Percentiles rank a stretch among this genome's conserved stretches.
Conservation (phyloP, 2,113 vertebrate species). For the Forbesichthys agassizii region DNA sequence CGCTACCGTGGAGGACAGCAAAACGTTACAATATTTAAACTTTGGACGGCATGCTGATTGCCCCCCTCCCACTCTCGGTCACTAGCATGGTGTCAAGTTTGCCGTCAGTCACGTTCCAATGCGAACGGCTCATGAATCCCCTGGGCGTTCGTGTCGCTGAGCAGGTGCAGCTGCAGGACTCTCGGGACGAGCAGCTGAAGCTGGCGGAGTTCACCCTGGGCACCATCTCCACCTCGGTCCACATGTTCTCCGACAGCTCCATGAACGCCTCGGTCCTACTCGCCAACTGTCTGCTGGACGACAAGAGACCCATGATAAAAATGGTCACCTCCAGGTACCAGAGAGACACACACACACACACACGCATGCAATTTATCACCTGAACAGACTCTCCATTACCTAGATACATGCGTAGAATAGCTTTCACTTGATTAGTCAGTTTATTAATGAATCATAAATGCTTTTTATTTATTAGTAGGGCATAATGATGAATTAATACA, state of each 20-base stretch:
- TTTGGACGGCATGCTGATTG: no score
- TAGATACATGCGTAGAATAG: no score
- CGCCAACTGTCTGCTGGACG: slow-evolving; percentile 89
- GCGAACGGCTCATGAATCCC: background rate
- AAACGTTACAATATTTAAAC: no score
- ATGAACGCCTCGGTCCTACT: slow-evolving; percentile 86
- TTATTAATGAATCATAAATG: no score
- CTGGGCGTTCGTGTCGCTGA: slow-evolving; percentile 10
- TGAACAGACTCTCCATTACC: no score
- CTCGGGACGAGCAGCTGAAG: slow-evolving; percentile 81
- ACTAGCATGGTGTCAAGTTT: no score
- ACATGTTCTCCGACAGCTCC: slow-evolving; percentile 89
- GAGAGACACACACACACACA: slow-evolving; percentile 19
- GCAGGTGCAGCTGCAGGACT: slow-evolving; percentile 64
- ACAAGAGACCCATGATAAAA: slow-evolving; percentile 86
- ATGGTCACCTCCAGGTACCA: slow-evolving; percentile 88
- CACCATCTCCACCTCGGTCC: slow-evolving; percentile 85
- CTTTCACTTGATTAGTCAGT: no score
- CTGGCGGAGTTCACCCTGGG: slow-evolving; percentile 92
- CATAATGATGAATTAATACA: no score
- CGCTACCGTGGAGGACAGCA: no score
- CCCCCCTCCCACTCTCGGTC: no score
- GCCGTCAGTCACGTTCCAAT: no score
- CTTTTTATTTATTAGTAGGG: no score
- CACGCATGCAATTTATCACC: background rate